phyloP scores from a whole-genome alignment of 2,888 invertebrate species.

The Xanthorhoe spadicearia region DNA sequence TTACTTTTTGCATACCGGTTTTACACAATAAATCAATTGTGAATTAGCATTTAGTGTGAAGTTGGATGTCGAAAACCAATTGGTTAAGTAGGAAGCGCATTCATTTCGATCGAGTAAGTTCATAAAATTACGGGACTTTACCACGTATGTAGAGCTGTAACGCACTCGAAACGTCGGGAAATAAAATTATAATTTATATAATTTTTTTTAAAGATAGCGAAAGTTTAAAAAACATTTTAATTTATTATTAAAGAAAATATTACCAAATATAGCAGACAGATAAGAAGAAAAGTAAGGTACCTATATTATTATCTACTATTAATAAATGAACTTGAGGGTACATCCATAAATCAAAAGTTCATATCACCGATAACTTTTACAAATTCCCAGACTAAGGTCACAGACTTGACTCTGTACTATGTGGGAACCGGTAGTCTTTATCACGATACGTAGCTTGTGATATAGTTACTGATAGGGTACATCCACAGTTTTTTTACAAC shows the following conservation, averaged over 20 bases:
- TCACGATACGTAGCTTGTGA: neutral
- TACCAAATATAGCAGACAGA: no score
- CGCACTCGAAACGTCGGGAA: no score
- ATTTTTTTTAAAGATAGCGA: no score
- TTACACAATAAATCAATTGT: constrained; percentile 26
- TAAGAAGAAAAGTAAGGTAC: no score
- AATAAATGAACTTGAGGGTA: neutral
- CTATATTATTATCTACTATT: neutral
- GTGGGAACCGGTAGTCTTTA: constrained; percentile 39
- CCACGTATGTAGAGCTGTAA: no score
- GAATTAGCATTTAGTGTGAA: constrained; percentile 23
- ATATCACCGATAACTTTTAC: neutral
- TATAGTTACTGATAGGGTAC: constrained; percentile 2
- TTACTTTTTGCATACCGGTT: constrained; percentile 34
- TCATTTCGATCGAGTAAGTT: no score
- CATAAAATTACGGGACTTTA: no score
- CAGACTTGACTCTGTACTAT: constrained; percentile 17
- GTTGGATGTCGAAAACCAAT: constrained; percentile 9
- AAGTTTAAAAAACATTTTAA: no score
- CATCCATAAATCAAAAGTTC: neutral
- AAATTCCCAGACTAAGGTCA: constrained; percentile 22
- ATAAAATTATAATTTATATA: no score
- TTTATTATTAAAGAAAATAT: no score
- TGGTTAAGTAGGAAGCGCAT: neutral
- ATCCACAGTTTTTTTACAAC: neutral